Evolutionary conservation across 2,113 vertebrate genomes (phyloP).

Genomic region (Butorides virescens): DNA sequence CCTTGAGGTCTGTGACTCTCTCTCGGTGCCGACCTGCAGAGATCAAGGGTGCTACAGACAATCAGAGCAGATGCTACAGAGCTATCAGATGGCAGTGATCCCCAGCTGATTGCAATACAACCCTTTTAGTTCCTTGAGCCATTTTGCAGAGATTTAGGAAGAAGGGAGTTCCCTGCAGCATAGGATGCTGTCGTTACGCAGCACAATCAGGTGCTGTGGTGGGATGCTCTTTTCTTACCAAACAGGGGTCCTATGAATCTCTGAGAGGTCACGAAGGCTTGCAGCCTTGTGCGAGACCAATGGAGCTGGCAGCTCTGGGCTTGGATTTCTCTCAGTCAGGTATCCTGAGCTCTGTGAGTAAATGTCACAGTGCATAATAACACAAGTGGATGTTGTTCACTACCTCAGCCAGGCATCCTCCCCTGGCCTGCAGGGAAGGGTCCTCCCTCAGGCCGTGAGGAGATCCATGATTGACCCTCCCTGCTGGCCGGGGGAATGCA

Average conservation of each 20-base stretch:
- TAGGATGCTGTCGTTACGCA: neutral
- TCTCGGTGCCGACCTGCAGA: neutral
- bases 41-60: neutral
- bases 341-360: neutral
- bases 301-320: neutral
- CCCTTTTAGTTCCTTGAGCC: neutral
- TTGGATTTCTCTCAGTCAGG: neutral
- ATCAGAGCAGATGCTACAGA: neutral
- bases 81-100: neutral
- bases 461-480: accelerated
- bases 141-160: neutral
- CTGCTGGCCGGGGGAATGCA: neutral
- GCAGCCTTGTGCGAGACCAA: neutral
- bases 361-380: neutral
- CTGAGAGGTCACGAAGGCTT: neutral
- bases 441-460: neutral
- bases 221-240: neutral
- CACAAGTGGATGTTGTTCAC: neutral
- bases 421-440: neutral
- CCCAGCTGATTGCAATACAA: neutral
- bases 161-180: neutral
- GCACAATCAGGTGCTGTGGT: neutral
- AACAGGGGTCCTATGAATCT: neutral
- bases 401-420: neutral
- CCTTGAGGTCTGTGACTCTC: neutral